These are phyloP conservation scores for Ctenicera cuprea DNA, from an alignment of 2,888 invertebrate species.

Conservation along the genomic window DNA sequence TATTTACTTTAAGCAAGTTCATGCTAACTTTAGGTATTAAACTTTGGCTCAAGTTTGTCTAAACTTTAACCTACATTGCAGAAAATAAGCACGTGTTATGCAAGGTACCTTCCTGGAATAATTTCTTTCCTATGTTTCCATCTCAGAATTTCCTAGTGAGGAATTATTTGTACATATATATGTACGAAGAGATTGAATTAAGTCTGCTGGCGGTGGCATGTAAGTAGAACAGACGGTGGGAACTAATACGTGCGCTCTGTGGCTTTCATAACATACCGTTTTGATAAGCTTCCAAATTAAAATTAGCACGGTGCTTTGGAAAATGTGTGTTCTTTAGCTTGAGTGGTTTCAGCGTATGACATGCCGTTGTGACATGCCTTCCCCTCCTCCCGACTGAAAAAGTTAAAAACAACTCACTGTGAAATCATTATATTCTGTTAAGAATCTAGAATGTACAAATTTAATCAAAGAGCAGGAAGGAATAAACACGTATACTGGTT, in stretches of 20 bases:
- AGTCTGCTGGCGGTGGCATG: conserved; percentile 1
- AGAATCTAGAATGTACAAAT: no score
- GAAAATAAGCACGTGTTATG: background rate
- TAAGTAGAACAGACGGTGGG: background rate
- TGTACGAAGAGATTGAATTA: conserved; percentile 12
- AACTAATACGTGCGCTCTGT: conserved; percentile 24
- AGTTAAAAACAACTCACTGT: no score
- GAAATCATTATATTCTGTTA: no score
- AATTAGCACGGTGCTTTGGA: conserved; percentile 4
- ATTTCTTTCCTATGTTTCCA: conserved; percentile 1
- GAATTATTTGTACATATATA: conserved; percentile 4
- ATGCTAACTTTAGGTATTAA: conserved; percentile 16
- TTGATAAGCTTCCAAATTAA: conserved; percentile 17
- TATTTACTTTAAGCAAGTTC: background rate
- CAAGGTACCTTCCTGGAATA: background rate
- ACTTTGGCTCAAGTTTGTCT: conserved; percentile 3
- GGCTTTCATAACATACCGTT: conserved; percentile 9
- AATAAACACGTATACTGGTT: no score
- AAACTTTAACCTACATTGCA: conserved; percentile 10
- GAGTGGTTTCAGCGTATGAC: no score
- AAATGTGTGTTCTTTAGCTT: no score
- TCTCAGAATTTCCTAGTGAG: conserved; percentile 4
- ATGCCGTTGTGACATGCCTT: no score
- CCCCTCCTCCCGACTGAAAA: no score
- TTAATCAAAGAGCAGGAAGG: no score